Base-by-base conservation (phyloP, 2,797 vertebrate species). In the Chlorospingus flavigularis region DNA sequence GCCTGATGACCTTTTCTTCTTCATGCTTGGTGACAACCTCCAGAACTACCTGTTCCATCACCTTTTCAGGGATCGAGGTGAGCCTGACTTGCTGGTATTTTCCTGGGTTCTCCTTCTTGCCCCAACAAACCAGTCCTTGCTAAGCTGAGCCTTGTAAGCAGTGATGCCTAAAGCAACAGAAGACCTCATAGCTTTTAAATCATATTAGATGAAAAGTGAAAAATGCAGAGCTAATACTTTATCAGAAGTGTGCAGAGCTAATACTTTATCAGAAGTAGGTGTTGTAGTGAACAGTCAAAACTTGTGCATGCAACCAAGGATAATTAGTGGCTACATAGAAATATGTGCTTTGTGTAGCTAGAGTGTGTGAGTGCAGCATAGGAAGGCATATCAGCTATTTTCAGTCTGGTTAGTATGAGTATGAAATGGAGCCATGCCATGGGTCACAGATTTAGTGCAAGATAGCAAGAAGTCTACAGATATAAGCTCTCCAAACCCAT, bases 351-450 rank as follows among this genome's bases (percentile, higher is more conserved):
- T 26, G 8, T 68, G 42, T 16, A 58, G 1, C 28, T 28, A 39
- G 7, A 6, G 7, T 39, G 21, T 28, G 23, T 18, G 19, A 63
- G 13, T 40, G 35, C 28, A 31, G 25, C 24, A 3, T 4, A 45
- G 33, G 63, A 37, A 35, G 19, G 5, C 5, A 2, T 11, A 45
- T n/a, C 23, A 78, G n/a, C 48, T 14, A 21, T 33, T 63, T 71
- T 37, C 66, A 63, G 33, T 11, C 50, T 75, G 39, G 10, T 50
- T 35, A 45, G 26, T 21, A 28, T 0, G 0, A 4, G 17, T 33
- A 20, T n/a, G 35, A 67, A 84, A 37, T 20, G 37, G 2, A 86
- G 24, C 10, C 4, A 0, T 7, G 4, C 4, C 31, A 10, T 3
- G 21, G 25, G 39, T n/a, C 7, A 1, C 15, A 81, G 54, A 28